These are phyloP conservation scores for Ptilonorhynchus violaceus DNA, from an alignment of 2,113 vertebrate species.

Conservation along the genomic window DNA sequence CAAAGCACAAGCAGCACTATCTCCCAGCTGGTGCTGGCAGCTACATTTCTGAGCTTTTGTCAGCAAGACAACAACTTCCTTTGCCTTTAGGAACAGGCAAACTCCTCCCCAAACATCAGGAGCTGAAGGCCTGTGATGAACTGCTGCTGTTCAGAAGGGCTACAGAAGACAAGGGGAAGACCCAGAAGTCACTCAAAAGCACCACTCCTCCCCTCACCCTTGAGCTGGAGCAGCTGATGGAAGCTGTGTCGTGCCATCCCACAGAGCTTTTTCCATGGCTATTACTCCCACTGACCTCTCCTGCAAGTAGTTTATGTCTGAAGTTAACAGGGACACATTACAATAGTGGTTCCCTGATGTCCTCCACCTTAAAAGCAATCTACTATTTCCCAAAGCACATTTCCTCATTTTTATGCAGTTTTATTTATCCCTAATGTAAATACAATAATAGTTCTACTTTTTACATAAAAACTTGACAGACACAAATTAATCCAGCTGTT, in stretches of 20 bases:
- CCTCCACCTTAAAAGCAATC: not conserved
- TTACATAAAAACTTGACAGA: not conserved
- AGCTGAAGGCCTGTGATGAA: not conserved
- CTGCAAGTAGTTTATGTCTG: not conserved
- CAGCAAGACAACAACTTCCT: not conserved
- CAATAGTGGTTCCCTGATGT: not conserved
- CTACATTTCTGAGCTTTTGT: not conserved
- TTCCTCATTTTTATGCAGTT: not conserved
- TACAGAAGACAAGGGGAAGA: not conserved
- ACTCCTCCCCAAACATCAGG: not conserved
- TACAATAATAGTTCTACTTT: not conserved
- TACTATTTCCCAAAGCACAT: not conserved
- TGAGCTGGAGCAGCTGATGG: not conserved
- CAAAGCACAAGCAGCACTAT: not conserved
- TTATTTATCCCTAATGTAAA: not conserved
- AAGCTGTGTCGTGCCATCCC: not conserved
- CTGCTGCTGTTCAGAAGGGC: not conserved
- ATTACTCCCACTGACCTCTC: not conserved
- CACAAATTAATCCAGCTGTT: not conserved
- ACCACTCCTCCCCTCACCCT: not conserved
- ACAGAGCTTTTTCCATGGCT: not conserved
- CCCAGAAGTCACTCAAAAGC: not conserved
- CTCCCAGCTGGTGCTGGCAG: conserved; percentile 14
- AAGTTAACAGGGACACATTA: not conserved
- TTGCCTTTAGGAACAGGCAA: not conserved